Percentiles rank a stretch among this genome's conserved stretches.
Evolutionary conservation across 2,888 invertebrate genomes (phyloP).

Genomic region (Branchellion lobata): DNA sequence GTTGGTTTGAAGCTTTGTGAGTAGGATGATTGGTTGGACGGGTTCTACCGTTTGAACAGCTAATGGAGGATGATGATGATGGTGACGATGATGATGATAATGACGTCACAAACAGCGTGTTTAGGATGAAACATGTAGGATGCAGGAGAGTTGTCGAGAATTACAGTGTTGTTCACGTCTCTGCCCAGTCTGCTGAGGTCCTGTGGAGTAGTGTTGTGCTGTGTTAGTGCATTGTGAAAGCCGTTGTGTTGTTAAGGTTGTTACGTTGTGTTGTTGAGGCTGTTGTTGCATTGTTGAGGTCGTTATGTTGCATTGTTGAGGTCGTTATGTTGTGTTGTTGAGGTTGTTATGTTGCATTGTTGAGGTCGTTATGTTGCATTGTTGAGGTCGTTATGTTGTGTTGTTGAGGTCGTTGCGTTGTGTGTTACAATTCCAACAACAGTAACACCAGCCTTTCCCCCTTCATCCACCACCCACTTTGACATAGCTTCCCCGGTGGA

Average conservation of each 20-base stretch:
- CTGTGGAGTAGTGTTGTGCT: slow-evolving; percentile 57
- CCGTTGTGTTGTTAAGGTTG: too few relatives aligned
- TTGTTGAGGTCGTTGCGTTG: too few relatives aligned
- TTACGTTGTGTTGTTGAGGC: too few relatives aligned
- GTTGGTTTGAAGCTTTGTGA: background rate
- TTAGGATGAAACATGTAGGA: slow-evolving; percentile 99
- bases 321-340: background rate
- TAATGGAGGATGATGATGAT: background rate
- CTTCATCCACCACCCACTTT: slow-evolving; percentile 65
- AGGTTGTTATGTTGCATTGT: too few relatives aligned
- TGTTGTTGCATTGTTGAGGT: background rate
- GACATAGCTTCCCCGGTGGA: slow-evolving; percentile 98
- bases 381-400: background rate
- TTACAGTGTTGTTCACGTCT: slow-evolving; percentile 91
- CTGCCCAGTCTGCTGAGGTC: slow-evolving; percentile 96
- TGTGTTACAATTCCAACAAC: background rate
- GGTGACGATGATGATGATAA: background rate
- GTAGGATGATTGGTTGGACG: background rate
- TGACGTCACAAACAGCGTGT: slow-evolving; percentile 82
- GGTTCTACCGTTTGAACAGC: background rate
- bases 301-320: too few relatives aligned
- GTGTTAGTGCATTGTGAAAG: background rate
- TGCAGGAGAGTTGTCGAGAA: slow-evolving; percentile 98
- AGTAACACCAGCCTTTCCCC: background rate
- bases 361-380: background rate